Evolutionary conservation across 2,888 invertebrate species (phyloP).

Genomic region (Drosophila pegasa): DNA sequence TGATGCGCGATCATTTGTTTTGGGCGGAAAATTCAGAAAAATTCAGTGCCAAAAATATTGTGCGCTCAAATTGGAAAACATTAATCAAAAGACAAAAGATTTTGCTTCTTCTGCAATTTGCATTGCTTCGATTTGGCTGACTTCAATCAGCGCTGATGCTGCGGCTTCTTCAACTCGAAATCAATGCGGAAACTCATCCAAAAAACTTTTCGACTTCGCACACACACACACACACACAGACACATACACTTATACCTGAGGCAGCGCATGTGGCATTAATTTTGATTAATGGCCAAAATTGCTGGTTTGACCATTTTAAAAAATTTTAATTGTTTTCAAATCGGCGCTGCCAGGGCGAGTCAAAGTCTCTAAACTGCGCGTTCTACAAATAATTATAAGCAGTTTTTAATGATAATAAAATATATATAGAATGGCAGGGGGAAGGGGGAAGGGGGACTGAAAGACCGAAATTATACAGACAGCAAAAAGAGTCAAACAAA

Average conservation of each 20-base stretch:
- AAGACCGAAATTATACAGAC: slow-evolving; percentile 1
- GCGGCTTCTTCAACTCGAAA: slow-evolving; percentile 25
- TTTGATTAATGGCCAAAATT: slow-evolving; percentile 83
- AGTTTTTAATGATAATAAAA: slow-evolving; percentile 73
- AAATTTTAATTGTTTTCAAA: slow-evolving; percentile 79
- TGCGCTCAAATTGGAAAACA: slow-evolving; percentile 69
- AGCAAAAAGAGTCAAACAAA: slow-evolving; percentile 65
- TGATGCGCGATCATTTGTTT: slow-evolving; percentile 65
- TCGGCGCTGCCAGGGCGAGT: slow-evolving; percentile 69
- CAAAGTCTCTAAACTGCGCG: slow-evolving; percentile 61
- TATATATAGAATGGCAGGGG: not conserved
- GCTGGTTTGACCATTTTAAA: slow-evolving; percentile 67
- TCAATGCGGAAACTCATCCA: slow-evolving; percentile 73
- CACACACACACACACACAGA: slow-evolving; percentile 19
- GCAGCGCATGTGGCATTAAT: slow-evolving; percentile 81
- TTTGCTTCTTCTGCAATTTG: slow-evolving; percentile 55
- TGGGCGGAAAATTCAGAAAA: slow-evolving; percentile 61
- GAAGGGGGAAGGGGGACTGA: not conserved
- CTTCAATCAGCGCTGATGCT: slow-evolving; percentile 26
- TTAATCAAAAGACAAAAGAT: slow-evolving; percentile 62
- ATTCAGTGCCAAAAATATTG: slow-evolving; percentile 64
- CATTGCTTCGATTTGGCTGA: slow-evolving; percentile 54
- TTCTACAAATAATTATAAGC: slow-evolving; percentile 80
- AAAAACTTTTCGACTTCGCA: slow-evolving; percentile 34
- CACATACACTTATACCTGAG: slow-evolving; percentile 27